Base-by-base conservation (phyloP, 2,113 vertebrate species). In the Herpailurus yagouaroundi region DNA sequence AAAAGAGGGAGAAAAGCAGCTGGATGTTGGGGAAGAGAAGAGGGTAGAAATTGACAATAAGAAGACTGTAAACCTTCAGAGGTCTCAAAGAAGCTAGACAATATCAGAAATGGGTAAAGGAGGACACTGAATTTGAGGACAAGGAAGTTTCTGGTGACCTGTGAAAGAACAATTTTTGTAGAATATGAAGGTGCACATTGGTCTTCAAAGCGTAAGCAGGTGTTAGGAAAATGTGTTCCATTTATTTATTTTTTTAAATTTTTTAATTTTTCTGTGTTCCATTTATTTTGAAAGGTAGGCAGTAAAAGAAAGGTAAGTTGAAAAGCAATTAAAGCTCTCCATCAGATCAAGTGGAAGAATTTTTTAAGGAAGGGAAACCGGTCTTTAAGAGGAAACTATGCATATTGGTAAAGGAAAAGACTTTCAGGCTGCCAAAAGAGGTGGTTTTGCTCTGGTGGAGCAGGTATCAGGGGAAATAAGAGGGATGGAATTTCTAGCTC, bases 301-400 rank as follows among this genome's bases (percentile, higher is more conserved):
- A 80, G 55, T 33, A 91, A 94, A 80, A 95, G 80, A 81, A 81
- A 89, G n/a, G n/a, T 80, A 86, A 81, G 55, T 27, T 66, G 21
- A 79, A 60, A 92, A 77, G 27, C 38, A 55, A 36, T 77, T 27
- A 45, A 89, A 94, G 36, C 74, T 85, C 29, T 89, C 52, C 68
- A 87, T 5, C 8, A 38, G 29, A 8, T 82, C 68, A 94, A 76
- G 25, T 87, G 50, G 68, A 77, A 92, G n/a, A 45, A 50, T n/a
- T 66, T 92, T 76, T 87, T 80, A 64, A 94, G 79, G 36, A 57
- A 89, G 1, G 18, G 71, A 74, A 79, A 7, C 69, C 19, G 45
- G 36, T 87, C 31, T 94, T 38, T 45, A 92, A 85, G 33, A 66
- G 45, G 36, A 83, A 68, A 80, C 15, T 84, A 3, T 74, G 19